Evolutionary conservation across 2,797 vertebrate genomes (phyloP), one percentile per base, ranked within the genome.

Genomic region (Diplodus puntazzo): DNA sequence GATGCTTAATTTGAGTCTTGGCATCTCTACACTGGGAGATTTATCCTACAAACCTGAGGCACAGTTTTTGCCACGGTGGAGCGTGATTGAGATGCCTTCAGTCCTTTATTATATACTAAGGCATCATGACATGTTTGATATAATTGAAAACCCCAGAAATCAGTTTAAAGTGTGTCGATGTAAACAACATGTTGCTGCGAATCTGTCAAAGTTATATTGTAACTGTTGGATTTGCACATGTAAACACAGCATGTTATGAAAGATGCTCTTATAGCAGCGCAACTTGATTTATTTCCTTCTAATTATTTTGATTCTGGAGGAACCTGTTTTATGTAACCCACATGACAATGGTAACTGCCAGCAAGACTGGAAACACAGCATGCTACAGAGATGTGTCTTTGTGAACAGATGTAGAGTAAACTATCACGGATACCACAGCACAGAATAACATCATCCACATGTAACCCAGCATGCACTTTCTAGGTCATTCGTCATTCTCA

Each of bases 31-130:
- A 73, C 60, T 55, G 25, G 13, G 34, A 54, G 42, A 87, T 52
- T 23, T 50, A 55, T 34, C 34, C 34, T 21, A 68, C 65, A 79
- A 73, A 77, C 82, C 73, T 11, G 63, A 70, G 82, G 80, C 78
- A 30, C 6, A 8, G 2, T 83, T 79, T 34, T 67, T 70, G 62
- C 70, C 53, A 52, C 73, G 72, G 60, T 21, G 43, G 55, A 55
- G 49, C 30, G 27, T 58, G 63, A 69, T 34, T 68, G 42, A 69
- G 34, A 55, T n/a, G 77, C 69, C 45, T 34, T 75, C 14, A 27
- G 46, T 66, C 34, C 7, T 27, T 73, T 34, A 42, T 63, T 45
- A 81, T 75, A 48, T 63, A 27, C 43, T 20, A 58, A 52, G 71
- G 60, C 59, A 30, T 23, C 48, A 21, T 39, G 46, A 34, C 53